phyloP scores from a whole-genome alignment of 2,113 vertebrate genomes.

The Astur gentilis region DNA sequence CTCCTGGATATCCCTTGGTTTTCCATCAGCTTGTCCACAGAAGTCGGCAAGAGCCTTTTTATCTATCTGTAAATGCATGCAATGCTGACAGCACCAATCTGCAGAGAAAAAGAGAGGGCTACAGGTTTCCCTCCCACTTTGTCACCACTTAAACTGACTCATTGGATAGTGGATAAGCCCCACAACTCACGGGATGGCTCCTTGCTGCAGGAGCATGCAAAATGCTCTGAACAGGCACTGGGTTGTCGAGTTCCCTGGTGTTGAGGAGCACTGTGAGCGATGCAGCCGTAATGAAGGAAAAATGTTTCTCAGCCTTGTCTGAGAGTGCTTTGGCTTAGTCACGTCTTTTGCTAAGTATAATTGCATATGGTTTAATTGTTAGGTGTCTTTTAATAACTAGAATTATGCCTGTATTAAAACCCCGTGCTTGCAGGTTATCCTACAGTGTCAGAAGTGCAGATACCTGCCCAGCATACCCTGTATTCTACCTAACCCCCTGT shows the following conservation, averaged over 20 bases:
- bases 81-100: neutral
- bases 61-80: neutral
- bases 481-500: neutral
- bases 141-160: neutral
- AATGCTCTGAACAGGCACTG: neutral
- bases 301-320: neutral
- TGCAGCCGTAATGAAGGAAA: neutral
- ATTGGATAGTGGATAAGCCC: neutral
- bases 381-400: neutral
- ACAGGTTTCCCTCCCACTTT: neutral
- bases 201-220: neutral
- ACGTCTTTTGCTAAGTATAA: neutral
- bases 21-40: neutral
- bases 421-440: neutral
- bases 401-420: neutral
- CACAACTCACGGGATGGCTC: neutral
- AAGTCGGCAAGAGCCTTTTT: neutral
- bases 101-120: neutral
- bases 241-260: neutral
- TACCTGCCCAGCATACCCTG: accelerated
- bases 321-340: neutral
- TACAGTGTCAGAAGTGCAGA: neutral
- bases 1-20: neutral
- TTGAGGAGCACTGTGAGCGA: neutral
- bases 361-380: neutral